Percentiles rank a stretch among this genome's conserved stretches.
These are phyloP conservation scores for Lobophora halterata DNA, from an alignment of 2,888 invertebrate genomes.

Conservation along the genomic window DNA sequence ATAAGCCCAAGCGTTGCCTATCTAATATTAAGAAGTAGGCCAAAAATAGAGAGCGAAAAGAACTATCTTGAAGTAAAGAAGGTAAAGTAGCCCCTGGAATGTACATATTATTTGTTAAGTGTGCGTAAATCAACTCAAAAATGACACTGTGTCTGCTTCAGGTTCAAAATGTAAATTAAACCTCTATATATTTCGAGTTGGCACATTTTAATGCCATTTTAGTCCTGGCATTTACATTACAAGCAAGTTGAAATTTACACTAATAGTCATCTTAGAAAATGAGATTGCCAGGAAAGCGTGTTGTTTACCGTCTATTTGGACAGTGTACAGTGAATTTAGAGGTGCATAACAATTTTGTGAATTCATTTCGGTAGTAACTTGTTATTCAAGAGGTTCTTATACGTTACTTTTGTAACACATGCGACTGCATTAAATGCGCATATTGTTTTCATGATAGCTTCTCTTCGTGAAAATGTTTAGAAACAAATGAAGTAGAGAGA, in stretches of 20 bases:
- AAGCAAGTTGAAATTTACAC: slow-evolving; percentile 45
- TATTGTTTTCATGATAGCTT: too few relatives aligned
- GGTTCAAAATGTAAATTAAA: too few relatives aligned
- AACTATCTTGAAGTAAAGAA: background rate
- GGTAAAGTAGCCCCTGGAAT: background rate
- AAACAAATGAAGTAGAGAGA: too few relatives aligned
- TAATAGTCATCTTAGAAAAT: slow-evolving; percentile 62
- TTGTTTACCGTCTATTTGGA: slow-evolving; percentile 49
- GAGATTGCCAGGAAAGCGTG: slow-evolving; percentile 53
- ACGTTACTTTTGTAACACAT: slow-evolving; percentile 4
- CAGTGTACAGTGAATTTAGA: slow-evolving; percentile 28
- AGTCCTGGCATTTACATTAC: slow-evolving; percentile 60
- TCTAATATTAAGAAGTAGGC: slow-evolving; percentile 6
- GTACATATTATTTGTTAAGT: too few relatives aligned
- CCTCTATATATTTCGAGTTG: slow-evolving; percentile 22
- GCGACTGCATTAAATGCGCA: too few relatives aligned
- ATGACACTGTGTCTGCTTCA: too few relatives aligned
- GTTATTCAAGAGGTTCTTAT: slow-evolving; percentile 37
- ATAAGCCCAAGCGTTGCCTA: slow-evolving; percentile 13
- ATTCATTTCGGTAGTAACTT: slow-evolving; percentile 35
- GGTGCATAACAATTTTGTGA: slow-evolving; percentile 34
- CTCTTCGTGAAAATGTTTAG: too few relatives aligned
- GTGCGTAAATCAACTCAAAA: too few relatives aligned
- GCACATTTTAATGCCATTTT: slow-evolving; percentile 37
- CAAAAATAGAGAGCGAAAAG: slow-evolving; percentile 4